phyloP scores from a whole-genome alignment of 2,888 invertebrate genomes.

The Cactoblastis cactorum region DNA sequence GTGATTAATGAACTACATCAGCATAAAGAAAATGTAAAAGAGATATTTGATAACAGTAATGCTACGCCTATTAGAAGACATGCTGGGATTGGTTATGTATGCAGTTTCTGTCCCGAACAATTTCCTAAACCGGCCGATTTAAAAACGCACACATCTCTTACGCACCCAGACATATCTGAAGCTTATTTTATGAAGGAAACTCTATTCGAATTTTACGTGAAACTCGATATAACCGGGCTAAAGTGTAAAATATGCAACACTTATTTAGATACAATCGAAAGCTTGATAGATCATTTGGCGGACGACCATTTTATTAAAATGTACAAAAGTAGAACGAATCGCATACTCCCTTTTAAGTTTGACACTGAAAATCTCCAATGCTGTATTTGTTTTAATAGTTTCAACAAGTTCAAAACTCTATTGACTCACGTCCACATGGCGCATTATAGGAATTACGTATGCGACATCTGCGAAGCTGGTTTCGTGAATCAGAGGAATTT shows the following conservation, averaged over 20 bases:
- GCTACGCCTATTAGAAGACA: constrained; percentile 43
- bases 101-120: constrained; percentile 40
- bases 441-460: constrained; percentile 48
- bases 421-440: constrained; percentile 39
- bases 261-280: constrained; percentile 31
- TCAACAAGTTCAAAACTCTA: constrained; percentile 39
- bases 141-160: constrained; percentile 34
- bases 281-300: constrained; percentile 35
- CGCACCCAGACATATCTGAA: constrained; percentile 28
- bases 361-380: constrained; percentile 35
- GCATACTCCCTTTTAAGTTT: constrained; percentile 51
- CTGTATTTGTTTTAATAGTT: constrained; percentile 37
- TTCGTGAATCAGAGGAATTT: constrained; percentile 25
- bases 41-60: constrained; percentile 39
- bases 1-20: constrained; percentile 12
- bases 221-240: constrained; percentile 15
- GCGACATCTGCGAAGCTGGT: constrained; percentile 39
- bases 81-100: constrained; percentile 38
- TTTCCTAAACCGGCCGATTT: constrained; percentile 37
- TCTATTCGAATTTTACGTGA: not conserved
- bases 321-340: constrained; percentile 35
- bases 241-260: constrained; percentile 30
- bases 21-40: constrained; percentile 32
- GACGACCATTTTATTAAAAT: constrained; percentile 34
- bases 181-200: constrained; percentile 30